Evolutionary conservation across 37 sponge, comb jelly and placozoan genomes (phyloP), one percentile per base, ranked within the genome.

Genomic region (Spongilla lacustris): DNA sequence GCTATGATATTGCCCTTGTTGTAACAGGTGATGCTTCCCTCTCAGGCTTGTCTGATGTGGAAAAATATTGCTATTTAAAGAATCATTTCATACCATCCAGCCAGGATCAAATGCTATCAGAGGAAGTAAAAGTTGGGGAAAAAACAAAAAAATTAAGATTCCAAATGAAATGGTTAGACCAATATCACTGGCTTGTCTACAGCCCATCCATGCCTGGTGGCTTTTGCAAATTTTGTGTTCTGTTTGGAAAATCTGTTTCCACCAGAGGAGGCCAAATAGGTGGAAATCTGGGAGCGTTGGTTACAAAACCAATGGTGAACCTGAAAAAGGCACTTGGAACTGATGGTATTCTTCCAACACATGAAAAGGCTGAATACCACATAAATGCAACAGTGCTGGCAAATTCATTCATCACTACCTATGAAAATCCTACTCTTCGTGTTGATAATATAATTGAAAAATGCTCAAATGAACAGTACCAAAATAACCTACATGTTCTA

Each of bases 191-290:
- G 31, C 73, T 34, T 34, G 73, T 72, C 21, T 72, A 72, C 32
- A 34, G 31, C 32, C 73, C 73, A 34, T 72, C 73, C 17, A 72
- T 34, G 32, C 30, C 30, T 34, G 73, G 73, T 72, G 73, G 73
- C 73, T 72, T 72, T 72, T 72, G 73, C 21, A 72, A 72, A 72
- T 72, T 34, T 72, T 72, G 73, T 72, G 73, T 72, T 34, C 32
- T 72, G 73, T 72, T 72, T 58, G 21, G 58, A 58, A 58, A 58
- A 58, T 58, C 58, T 58, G 58, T 58, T 58, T 58, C 58, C 58
- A 58, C 58, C 58, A 58, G 58, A 28, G 31, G 30, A 72, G 32
- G 73, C 11, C 73, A 72, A 33, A 72, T 72, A 72, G 58, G 58
- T 58, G 58, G 58, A 58, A 17, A 58, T 58, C 58, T 58, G 58